Base-by-base conservation (phyloP, 2,797 vertebrate species). In the Vireo griseus region DNA sequence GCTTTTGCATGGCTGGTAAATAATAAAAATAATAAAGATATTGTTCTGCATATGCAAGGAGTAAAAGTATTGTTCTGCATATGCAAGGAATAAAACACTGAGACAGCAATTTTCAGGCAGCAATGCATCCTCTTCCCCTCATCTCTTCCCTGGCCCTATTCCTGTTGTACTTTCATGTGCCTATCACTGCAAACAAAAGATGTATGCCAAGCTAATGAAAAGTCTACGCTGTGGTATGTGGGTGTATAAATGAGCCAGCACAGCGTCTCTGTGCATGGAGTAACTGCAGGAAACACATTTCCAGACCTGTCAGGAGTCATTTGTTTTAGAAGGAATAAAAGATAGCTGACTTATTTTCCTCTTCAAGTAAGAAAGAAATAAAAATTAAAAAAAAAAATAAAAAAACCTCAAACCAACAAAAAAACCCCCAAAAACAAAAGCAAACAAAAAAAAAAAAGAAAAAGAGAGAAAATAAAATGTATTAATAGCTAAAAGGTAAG, bases 161-260 rank as follows among this genome's bases (percentile, higher is more conserved):
- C 50, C 71, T 72, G 35, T 40, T 55, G 55, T 52, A 77, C 37
- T 91, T 94, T 69, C 66, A 91, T 29, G 31, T 90, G 93, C 76
- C 92, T 86, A 59, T 80, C 91, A 61, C 63, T 16, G 45, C 78
- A 93, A 77, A 91, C 75, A 78, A 77, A 87, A 91, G 48, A 90
- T 51, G 61, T 10, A 58, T 21, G 37, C 81, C 87, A 73, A 82
- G 61, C 81, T 90, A 94, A 92, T 63, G 76, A 87, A 87, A 94
- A 28, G 78, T 61, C 90, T 88, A 79, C 77, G 76, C 47, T 66
- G n/a, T 44, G 44, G 45, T 39, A 65, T 63, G 67, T 42, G 61
- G 37, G 63, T 88, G 55, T 90, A 90, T n/a, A 91, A 95, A 94
- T 75, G 89, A 97, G 79, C 57, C 89, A 80, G 68, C 63, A 79